phyloP scores from a whole-genome alignment of 1,140 invertebrate species.

The Tetragonula clypearis region DNA sequence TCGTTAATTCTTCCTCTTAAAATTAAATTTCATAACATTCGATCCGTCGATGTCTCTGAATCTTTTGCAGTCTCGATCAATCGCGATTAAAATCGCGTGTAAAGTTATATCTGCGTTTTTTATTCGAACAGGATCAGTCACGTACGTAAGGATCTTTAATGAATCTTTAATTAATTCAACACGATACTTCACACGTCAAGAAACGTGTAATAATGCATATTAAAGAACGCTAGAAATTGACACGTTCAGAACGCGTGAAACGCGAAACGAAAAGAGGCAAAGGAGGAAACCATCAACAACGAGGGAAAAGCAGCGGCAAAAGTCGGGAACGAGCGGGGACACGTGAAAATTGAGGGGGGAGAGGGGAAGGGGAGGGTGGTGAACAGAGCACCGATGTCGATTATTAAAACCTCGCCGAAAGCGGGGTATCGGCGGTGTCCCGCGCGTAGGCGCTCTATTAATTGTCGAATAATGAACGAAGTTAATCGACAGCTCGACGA shows the following conservation, averaged over 20 bases:
- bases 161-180: too few species aligned
- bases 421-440: constrained; percentile 59
- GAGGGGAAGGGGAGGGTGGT: background rate
- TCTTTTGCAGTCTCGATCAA: too few species aligned
- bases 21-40: background rate
- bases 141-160: too few species aligned
- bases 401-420: constrained; percentile 74
- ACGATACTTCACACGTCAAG: too few species aligned
- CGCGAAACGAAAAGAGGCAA: background rate
- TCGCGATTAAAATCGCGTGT: too few species aligned
- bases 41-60: background rate
- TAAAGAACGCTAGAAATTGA: too few species aligned
- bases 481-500: constrained; percentile 78
- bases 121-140: too few species aligned
- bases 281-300: background rate
- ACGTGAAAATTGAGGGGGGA: background rate
- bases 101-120: too few species aligned
- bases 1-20: background rate
- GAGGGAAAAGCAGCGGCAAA: constrained; percentile 6
- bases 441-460: constrained; percentile 63
- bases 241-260: too few species aligned
- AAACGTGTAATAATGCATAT: too few species aligned
- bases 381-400: constrained; percentile 49
- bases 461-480: constrained; percentile 78
- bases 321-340: background rate